phyloP scores from a whole-genome alignment of 2,113 vertebrate genomes.

The Sitta europaea region DNA sequence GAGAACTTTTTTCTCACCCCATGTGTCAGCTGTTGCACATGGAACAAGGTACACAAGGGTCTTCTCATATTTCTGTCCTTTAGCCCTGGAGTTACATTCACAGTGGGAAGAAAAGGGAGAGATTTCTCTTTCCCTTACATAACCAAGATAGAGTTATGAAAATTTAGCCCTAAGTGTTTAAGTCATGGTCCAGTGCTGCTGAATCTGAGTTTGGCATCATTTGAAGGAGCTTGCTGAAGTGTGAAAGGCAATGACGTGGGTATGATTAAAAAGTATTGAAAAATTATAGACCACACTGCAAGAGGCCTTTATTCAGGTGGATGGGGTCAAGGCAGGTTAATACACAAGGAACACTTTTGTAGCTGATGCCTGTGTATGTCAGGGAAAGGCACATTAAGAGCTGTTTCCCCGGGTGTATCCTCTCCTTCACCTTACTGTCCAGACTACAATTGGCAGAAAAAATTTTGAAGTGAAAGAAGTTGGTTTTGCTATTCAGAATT shows the following conservation, averaged over 20 bases:
- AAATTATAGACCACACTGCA: not conserved
- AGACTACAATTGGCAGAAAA: not conserved
- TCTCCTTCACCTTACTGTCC: not conserved
- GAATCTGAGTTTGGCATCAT: slow-evolving; percentile 39
- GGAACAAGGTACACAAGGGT: not conserved
- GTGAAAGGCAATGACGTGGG: slow-evolving; percentile 32
- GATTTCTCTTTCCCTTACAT: not conserved
- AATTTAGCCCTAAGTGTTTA: slow-evolving; percentile 40
- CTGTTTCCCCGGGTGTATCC: rapidly evolving
- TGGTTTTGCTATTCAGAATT: not conserved
- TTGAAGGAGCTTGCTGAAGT: slow-evolving; percentile 58
- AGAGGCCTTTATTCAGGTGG: slow-evolving; percentile 6
- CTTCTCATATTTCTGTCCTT: not conserved
- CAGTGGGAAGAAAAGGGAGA: not conserved
- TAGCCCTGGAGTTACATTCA: not conserved
- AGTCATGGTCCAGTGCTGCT: slow-evolving; percentile 18
- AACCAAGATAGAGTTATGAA: not conserved
- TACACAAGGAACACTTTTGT: not conserved
- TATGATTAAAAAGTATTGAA: slow-evolving; percentile 43
- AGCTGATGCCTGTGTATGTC: not conserved
- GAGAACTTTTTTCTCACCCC: not conserved
- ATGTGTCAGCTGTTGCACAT: not conserved
- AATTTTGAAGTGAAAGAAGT: not conserved
- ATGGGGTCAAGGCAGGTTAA: slow-evolving; percentile 5
- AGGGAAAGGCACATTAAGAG: not conserved